Conservation (phyloP, 1,140 invertebrate genomes). For the Caenorhabditis elegans region WBcel235 BX284605.5:1983501-1984000, state of each 20-base stretch:
- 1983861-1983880: too few species aligned
- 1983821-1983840: too few species aligned
- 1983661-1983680: background rate
- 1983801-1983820: constrained; percentile 48
- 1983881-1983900: too few species aligned
- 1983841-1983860: too few species aligned
- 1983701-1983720: constrained; percentile 41
- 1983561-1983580: constrained; percentile 55
- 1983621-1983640: constrained; percentile 56
- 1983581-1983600: constrained; percentile 56
- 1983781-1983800: constrained; percentile 60
- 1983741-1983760: constrained; percentile 57
- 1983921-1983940: too few species aligned
- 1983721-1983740: constrained; percentile 52
- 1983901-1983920: too few species aligned
- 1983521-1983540: constrained; percentile 53
- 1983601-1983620: constrained; percentile 56
- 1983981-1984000: too few species aligned
- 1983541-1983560: constrained; percentile 53
- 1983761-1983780: constrained; percentile 61
- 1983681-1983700: background rate
- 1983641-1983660: constrained; percentile 53
- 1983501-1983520: constrained; percentile 49
- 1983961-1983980: too few species aligned
- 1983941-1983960: too few species aligned